Base-by-base conservation (phyloP, 2,113 vertebrate species). In the Asarcornis scutulata region DNA sequence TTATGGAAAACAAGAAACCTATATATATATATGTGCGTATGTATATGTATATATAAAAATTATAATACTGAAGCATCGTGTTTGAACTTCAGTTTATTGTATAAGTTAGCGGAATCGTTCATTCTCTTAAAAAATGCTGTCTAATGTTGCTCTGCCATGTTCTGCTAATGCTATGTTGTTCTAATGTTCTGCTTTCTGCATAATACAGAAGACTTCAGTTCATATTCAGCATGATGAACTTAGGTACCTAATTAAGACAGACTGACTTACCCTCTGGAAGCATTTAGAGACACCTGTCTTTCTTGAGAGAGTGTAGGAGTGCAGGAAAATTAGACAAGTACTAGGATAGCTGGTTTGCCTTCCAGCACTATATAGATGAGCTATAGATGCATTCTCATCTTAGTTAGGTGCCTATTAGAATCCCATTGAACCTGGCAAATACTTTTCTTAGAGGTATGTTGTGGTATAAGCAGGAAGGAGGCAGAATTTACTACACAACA, bases 401-500 rank as follows among this genome's bases (percentile, higher is more conserved):
- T 40, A 50, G 34, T 25, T 23, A 84, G 32, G 11, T 69, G 26
- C 25, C 34, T 38, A 18, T 3, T 7, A 40, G 12, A 38, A 64
- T 25, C 62, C 48, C 38, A 48, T 2, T 32, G 34, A 77, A 81
- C 6, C 44, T 62, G 25, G 7, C 7, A 62, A 84, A 56, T 5
- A 48, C 17, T 22, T 29, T 69, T 69, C 1, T 1, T 22, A 73
- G 91, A 60, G 7, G 20, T 48, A 6, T 0, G 0, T 13, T 44
- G 16, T 23, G 9, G 13, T 40, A 8, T 5, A 32, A 60, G 8
- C 29, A 76, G 26, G 18, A 72, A 31, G 27, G 25, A 89, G 17
- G 15, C 23, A 85, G 69, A 89, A 20, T 3, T 38, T 42, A 20
- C 1, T 13, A 3, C 17, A 31, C 16, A 63, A 6, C 17, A 42